Evolutionary conservation across 2,888 invertebrate species (phyloP).

Genomic region (Malthinus seriepunctatus): DNA sequence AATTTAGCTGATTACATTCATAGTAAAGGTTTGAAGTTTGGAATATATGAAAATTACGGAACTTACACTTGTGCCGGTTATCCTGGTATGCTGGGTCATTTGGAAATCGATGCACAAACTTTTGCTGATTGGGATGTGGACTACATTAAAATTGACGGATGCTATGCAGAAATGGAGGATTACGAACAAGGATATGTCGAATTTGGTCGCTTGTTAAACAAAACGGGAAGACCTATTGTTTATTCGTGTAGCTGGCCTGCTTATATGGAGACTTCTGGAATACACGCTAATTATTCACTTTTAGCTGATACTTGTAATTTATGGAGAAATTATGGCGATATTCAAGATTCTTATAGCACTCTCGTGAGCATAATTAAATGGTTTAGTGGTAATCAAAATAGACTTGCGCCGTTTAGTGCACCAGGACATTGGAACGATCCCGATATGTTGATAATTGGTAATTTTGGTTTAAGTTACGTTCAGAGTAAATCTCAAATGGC

Average conservation of each 20-base stretch:
- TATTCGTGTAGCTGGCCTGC: constrained; percentile 83
- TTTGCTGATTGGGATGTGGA: constrained; percentile 77
- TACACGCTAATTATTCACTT: constrained; percentile 60
- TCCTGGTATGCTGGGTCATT: constrained; percentile 67
- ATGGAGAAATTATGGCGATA: constrained; percentile 68
- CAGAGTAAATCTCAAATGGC: constrained; percentile 71
- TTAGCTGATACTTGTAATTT: constrained; percentile 63
- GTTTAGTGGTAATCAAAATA: constrained; percentile 63
- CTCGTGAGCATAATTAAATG: constrained; percentile 61
- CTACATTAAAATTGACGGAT: constrained; percentile 77
- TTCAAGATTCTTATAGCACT: constrained; percentile 64
- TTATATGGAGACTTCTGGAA: constrained; percentile 62
- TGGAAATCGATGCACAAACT: constrained; percentile 66
- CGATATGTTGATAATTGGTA: constrained; percentile 65
- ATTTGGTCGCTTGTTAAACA: constrained; percentile 67
- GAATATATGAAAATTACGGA: constrained; percentile 78
- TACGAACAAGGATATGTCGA: constrained; percentile 60
- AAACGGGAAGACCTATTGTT: constrained; percentile 70
- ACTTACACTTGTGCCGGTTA: constrained; percentile 72
- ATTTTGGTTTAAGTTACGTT: constrained; percentile 62
- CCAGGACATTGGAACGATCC: constrained; percentile 73
- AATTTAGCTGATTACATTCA: constrained; percentile 67
- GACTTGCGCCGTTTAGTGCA: constrained; percentile 59
- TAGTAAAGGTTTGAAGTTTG: constrained; percentile 69
- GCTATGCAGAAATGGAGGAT: constrained; percentile 57